These are phyloP conservation scores for Laticauda colubrina DNA, from an alignment of 2,113 vertebrate species.

Conservation along the genomic window DNA sequence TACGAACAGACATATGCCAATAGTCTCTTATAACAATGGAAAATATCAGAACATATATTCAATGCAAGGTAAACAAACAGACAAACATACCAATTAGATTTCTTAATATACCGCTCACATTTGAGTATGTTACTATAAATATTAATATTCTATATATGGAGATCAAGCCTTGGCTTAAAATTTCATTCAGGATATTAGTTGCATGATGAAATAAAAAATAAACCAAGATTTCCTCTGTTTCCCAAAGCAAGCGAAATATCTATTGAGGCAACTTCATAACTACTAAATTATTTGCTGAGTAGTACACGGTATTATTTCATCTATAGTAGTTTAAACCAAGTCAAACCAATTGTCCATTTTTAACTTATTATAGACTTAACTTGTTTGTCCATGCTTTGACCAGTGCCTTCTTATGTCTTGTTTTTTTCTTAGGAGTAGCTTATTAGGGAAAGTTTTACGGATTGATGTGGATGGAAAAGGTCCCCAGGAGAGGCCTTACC, in stretches of 20 bases:
- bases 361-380: neutral
- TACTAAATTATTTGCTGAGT: neutral
- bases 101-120: neutral
- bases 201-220: neutral
- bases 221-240: neutral
- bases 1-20: neutral
- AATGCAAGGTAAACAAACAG: neutral
- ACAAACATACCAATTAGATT: neutral
- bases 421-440: constrained; percentile 68
- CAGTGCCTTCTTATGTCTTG: constrained; percentile 15
- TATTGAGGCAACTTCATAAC: neutral
- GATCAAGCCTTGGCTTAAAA: neutral
- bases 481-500: constrained; percentile 61
- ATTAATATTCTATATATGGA: neutral
- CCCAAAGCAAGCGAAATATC: neutral
- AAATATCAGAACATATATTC: neutral
- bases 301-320: neutral
- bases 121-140: neutral
- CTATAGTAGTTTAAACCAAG: neutral
- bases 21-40: neutral
- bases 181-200: neutral
- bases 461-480: constrained; percentile 73
- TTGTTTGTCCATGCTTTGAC: neutral
- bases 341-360: neutral
- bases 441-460: constrained; percentile 82